phyloP scores from a whole-genome alignment of 2,797 vertebrate genomes.

The Huso huso region DNA sequence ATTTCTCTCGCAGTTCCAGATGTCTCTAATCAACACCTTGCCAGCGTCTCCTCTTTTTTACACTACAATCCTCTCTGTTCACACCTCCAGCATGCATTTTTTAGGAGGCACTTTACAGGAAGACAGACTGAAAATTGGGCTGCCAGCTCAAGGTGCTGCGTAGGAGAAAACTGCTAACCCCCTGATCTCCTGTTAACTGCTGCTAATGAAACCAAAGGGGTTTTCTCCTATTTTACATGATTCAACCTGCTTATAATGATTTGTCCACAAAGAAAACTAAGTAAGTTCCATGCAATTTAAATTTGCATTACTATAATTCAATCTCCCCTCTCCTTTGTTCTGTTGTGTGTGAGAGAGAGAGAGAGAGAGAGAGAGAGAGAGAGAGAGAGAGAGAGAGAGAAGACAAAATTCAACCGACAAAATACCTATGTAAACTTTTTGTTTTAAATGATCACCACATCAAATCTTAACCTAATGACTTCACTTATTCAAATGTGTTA shows the following conservation, averaged over 20 bases:
- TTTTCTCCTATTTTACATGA: neutral
- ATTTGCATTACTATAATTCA: constrained; percentile 3
- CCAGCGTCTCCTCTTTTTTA: constrained; percentile 31
- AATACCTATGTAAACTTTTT: no score
- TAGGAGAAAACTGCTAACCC: constrained; percentile 31
- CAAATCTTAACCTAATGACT: no score
- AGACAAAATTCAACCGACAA: no score
- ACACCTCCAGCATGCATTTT: constrained; percentile 48
- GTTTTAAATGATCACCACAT: no score
- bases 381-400: constrained; percentile 28
- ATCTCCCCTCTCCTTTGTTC: constrained; percentile 13
- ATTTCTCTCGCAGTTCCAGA: constrained; percentile 50
- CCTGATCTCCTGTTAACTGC: neutral
- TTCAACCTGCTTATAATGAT: no score
- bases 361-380: constrained; percentile 24
- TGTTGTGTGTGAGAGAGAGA: constrained; percentile 7
- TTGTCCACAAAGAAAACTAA: no score
- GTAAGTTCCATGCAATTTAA: no score
- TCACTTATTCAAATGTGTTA: no score
- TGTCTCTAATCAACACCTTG: constrained; percentile 70
- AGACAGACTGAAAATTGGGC: constrained; percentile 39
- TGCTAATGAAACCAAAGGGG: constrained; percentile 1
- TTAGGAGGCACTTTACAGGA: constrained; percentile 51
- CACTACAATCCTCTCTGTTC: constrained; percentile 27
- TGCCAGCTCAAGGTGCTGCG: constrained; percentile 57